Conservation (phyloP, 2,113 vertebrate genomes). For the Coptodon rendalli region DNA sequence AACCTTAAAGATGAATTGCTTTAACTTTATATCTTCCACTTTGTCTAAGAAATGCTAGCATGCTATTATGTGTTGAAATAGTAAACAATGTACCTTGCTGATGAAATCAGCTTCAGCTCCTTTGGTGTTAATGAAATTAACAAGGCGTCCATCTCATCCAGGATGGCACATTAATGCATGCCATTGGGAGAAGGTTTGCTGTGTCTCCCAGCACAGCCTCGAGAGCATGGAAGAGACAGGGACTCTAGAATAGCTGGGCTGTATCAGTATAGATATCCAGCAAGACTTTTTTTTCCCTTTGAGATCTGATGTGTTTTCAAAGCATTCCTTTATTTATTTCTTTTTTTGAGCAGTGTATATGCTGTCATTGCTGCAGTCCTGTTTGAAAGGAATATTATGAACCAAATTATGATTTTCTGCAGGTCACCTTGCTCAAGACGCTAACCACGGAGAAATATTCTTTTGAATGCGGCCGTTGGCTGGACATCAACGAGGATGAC, state of each 20-base stretch:
- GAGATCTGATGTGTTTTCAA: background rate
- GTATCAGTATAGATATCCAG: background rate
- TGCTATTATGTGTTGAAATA: background rate
- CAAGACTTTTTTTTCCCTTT: background rate
- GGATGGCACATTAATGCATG: background rate
- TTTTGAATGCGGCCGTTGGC: constrained; percentile 90
- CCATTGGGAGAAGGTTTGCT: background rate
- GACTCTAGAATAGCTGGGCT: background rate
- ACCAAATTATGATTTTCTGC: background rate
- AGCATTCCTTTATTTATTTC: rapidly evolving
- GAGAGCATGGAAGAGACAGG: background rate
- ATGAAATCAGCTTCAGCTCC: background rate
- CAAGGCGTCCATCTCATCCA: background rate
- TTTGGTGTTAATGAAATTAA: background rate
- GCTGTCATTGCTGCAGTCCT: background rate
- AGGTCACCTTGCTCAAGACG: constrained; percentile 90
- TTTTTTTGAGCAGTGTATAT: background rate
- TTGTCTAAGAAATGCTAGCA: background rate
- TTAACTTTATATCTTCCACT: background rate
- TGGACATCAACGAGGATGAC: constrained; percentile 95
- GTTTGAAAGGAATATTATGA: background rate
- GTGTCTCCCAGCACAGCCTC: background rate
- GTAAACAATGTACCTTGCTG: background rate
- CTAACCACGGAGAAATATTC: constrained; percentile 90
- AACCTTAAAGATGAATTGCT: background rate